Conservation (phyloP, 2,113 vertebrate genomes). For the Strix aluco region DNA sequence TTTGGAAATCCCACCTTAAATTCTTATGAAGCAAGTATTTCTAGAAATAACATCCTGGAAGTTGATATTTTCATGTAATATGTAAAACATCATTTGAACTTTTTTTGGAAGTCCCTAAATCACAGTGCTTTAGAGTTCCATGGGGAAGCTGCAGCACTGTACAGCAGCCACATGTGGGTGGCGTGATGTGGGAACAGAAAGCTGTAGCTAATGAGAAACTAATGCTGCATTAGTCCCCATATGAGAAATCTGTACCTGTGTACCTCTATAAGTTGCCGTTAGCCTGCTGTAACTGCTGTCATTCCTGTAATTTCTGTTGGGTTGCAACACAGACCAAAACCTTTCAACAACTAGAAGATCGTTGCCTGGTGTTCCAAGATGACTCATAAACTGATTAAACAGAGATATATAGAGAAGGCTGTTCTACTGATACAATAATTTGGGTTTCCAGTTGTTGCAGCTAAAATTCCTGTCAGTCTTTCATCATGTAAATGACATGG, state of each 20-base stretch:
- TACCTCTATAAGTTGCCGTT: background rate
- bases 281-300: background rate
- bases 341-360: background rate
- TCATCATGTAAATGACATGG: background rate
- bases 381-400: background rate
- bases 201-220: background rate
- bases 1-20: background rate
- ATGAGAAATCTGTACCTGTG: background rate
- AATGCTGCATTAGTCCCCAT: background rate
- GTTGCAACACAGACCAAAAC: background rate
- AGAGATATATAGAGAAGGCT: background rate
- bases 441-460: background rate
- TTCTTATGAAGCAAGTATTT: background rate
- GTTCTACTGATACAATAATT: background rate
- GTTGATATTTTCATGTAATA: background rate
- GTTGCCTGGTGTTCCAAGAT: background rate
- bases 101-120: background rate
- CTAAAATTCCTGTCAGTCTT: background rate
- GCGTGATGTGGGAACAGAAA: background rate
- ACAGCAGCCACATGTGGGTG: background rate
- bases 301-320: background rate
- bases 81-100: background rate
- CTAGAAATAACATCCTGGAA: background rate
- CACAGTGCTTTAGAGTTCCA: fast-evolving
- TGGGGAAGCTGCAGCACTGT: background rate